Evolutionary conservation across 2,113 vertebrate genomes (phyloP), one percentile per base, ranked within the genome.

Genomic region (Tetrao urogallus): DNA sequence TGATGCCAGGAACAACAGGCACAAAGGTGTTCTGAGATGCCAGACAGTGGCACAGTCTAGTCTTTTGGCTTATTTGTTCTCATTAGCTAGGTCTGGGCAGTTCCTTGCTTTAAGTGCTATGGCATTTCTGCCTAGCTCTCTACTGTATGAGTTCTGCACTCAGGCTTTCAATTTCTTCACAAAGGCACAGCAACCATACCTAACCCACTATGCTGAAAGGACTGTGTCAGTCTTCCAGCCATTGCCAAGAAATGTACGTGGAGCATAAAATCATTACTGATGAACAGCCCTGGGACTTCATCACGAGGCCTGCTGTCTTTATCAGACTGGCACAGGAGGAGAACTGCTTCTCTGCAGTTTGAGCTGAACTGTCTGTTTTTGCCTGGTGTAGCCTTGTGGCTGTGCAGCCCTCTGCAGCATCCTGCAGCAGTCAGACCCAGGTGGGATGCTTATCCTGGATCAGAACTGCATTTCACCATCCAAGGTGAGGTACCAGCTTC

Each of bases 221-320:
- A 17, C 43, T 18, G 17, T 8, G 30, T 30, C 1, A 0, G 15
- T 34, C 47, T 40, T 27, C 12, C 40, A 30, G 15, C 6, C 12
- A 6, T 15, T 54, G 47, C 2, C 4, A 2, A 60, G 40, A 15
- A 25, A 40, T 18, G 28, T 56, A 30, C 1, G 0, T 13, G n/a
- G 18, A 54, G 1, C 10, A 7, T 12, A 60, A 52, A 61, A 38
- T 2, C 19, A 4, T 12, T 18, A 17, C 6, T 27, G 14, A 18
- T 15, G 19, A 30, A 36, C 11, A 60, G 25, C 20, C 30, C 8
- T 76, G 24, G 64, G 25, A 71, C 24, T 69, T 34, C 13, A 13
- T 16, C 25, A 6, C 16, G n/a, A 63, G 27, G 18, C 8, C 27
- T 12, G 3, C 47, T 8, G 6, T 8, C 34, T 34, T 30, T 34